phyloP scores from a whole-genome alignment of 2,797 vertebrate species.

The Eleutherodactylus coqui region DNA sequence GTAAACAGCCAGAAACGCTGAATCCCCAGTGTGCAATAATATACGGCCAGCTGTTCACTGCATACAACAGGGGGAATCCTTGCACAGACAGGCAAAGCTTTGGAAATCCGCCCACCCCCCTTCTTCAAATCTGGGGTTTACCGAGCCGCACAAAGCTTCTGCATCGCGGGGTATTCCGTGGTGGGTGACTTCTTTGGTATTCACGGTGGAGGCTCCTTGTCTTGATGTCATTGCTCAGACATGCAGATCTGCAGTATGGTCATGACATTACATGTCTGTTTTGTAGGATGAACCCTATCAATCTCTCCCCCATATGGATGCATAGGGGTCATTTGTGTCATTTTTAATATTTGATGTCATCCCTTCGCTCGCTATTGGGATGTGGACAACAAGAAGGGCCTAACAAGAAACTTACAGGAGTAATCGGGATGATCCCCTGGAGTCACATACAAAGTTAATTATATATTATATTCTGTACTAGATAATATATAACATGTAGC shows the following conservation, averaged over 20 bases:
- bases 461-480: too few relatives aligned
- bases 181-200: conserved; percentile 10
- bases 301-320: neutral
- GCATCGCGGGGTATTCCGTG: conserved; percentile 8
- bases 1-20: conserved; percentile 10
- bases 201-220: neutral
- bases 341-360: neutral
- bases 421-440: neutral
- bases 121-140: neutral
- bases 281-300: neutral
- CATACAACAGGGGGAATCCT: conserved; percentile 47
- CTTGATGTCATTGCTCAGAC: conserved; percentile 11
- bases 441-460: too few relatives aligned
- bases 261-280: neutral
- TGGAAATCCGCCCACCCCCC: neutral
- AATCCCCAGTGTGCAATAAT: conserved; percentile 29
- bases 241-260: neutral
- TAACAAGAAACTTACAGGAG: neutral
- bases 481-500: too few relatives aligned
- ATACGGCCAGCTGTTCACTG: conserved; percentile 55
- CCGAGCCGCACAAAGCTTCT: conserved; percentile 20
- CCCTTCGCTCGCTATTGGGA: neutral
- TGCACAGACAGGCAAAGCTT: neutral
- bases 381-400: neutral
- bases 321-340: neutral